Base-by-base conservation (phyloP, 2,113 vertebrate genomes). In the Onychostoma macrolepis region DNA sequence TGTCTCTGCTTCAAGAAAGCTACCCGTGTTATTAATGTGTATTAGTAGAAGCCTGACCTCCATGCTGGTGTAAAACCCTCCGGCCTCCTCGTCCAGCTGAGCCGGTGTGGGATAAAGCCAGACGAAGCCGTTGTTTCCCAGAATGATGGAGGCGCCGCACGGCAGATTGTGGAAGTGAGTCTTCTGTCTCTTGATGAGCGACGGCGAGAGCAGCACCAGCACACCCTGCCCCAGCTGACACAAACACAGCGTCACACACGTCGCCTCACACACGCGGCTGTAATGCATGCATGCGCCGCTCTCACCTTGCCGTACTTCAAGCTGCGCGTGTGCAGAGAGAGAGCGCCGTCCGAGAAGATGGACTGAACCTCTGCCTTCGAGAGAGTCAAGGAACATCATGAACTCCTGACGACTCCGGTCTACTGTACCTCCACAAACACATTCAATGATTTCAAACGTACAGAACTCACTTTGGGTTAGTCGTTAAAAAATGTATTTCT, bases 221-320 rank as follows among this genome's bases (percentile, higher is more conserved):
- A 99, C 97, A 3, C 98, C 98, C 90, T 99, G 98, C 56, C 96
- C 97, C 63, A 99, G 94, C 98, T 99, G 69, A 72, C 24, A 82
- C 24, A 86, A 79, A 12, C 53, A 56, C 53, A 38, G 4, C 38
- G 4, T 6, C 38, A n/a, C n/a, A n/a, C n/a, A n/a, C n/a, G n/a
- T n/a, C n/a, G n/a, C n/a, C n/a, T n/a, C n/a, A n/a, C n/a, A n/a
- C n/a, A n/a, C n/a, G n/a, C n/a, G n/a, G n/a, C n/a, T n/a, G n/a
- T n/a, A n/a, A n/a, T n/a, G n/a, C n/a, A n/a, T n/a, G n/a, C n/a
- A n/a, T n/a, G n/a, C n/a, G n/a, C n/a, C n/a, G 38, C 38, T 41
- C 93, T 94, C 90, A 99, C 98, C 94, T 99, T 99, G 82, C 98
- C 98, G 0, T 99, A 99, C 78, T 98, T 99, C 84, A 99, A 95